Conservation (phyloP, 2,797 vertebrate species). For the Galago senegalensis region DNA sequence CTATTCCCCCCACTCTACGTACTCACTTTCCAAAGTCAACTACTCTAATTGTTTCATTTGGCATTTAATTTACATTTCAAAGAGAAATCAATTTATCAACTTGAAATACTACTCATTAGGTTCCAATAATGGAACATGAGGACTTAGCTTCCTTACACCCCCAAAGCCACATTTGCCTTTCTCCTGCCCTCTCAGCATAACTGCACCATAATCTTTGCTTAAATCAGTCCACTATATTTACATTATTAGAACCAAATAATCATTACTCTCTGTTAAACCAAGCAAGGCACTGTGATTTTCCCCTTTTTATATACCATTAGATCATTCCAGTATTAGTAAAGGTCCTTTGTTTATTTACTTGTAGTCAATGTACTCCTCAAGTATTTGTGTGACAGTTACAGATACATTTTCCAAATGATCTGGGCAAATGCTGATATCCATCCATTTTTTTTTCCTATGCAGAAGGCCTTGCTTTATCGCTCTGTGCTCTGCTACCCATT, state of each 20-base stretch:
- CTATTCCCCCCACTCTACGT: background rate
- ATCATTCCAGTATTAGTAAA: background rate
- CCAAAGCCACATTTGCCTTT: background rate
- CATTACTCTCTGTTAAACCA: background rate
- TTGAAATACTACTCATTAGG: background rate
- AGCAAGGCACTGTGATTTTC: background rate
- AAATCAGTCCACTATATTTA: background rate
- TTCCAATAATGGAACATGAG: background rate
- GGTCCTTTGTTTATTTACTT: background rate
- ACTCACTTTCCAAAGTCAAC: background rate
- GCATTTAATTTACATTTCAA: slow-evolving; percentile 21
- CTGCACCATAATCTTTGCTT: background rate
- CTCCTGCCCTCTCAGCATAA: background rate
- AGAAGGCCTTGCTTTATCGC: background rate
- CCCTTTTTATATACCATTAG: background rate
- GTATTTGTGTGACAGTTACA: background rate
- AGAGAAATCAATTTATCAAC: background rate
- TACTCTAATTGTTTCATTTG: background rate
- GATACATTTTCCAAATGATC: background rate
- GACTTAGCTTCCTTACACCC: background rate
- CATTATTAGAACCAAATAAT: background rate
- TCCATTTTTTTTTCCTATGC: background rate
- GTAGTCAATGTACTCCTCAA: background rate
- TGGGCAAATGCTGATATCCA: background rate
- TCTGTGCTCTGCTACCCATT: background rate